Evolutionary conservation across 2,888 invertebrate genomes (phyloP).

Genomic region (Melinaea menophilus): DNA sequence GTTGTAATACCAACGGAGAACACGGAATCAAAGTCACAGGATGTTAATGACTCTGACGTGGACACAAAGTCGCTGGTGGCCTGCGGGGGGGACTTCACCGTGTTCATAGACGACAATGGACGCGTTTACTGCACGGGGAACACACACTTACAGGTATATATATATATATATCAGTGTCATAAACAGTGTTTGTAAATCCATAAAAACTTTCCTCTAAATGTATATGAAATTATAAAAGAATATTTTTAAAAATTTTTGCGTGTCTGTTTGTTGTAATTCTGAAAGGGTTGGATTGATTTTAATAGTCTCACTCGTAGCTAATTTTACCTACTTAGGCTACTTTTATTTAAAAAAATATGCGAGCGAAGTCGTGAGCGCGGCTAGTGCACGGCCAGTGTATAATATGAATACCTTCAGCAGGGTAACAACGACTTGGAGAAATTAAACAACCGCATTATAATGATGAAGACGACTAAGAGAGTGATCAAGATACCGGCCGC

Average conservation of each 20-base stretch:
- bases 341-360: too few relatives aligned
- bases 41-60: conserved; percentile 45
- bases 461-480: conserved; percentile 85
- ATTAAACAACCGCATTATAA: conserved; percentile 78
- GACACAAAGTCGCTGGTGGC: conserved; percentile 67
- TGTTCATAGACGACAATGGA: conserved; percentile 82
- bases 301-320: too few relatives aligned
- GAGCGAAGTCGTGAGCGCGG: too few relatives aligned
- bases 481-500: conserved; percentile 81
- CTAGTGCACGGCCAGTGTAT: too few relatives aligned
- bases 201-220: too few relatives aligned
- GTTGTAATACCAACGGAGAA: conserved; percentile 50
- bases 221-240: too few relatives aligned
- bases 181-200: conserved; percentile 48
- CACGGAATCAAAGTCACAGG: conserved; percentile 42
- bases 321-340: too few relatives aligned
- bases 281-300: too few relatives aligned
- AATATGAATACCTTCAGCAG: conserved; percentile 39
- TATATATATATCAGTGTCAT: not conserved
- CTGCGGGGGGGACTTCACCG: conserved; percentile 88
- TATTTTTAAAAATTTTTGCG: too few relatives aligned
- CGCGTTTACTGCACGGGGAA: conserved; percentile 87
- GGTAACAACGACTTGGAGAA: conserved; percentile 77
- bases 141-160: conserved; percentile 63
- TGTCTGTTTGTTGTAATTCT: too few relatives aligned